These are phyloP conservation scores for Manacus vitellinus DNA, from an alignment of 2,113 vertebrate genomes.

Conservation along the genomic window DNA sequence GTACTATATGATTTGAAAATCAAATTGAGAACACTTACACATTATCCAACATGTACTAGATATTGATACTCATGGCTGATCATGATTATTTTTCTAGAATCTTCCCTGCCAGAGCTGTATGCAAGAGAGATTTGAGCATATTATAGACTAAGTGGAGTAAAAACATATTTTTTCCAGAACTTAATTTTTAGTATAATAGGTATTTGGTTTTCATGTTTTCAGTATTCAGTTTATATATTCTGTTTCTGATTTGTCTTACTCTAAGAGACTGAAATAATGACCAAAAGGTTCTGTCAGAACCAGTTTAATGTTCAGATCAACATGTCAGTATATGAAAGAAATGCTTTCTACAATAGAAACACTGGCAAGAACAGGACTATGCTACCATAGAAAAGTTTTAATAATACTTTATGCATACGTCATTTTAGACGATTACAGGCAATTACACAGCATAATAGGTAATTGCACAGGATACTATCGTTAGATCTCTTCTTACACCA, in stretches of 20 bases:
- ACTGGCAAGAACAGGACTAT: background rate
- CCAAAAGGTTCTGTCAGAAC: background rate
- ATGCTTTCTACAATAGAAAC: background rate
- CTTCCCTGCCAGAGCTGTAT: background rate
- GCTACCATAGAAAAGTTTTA: background rate
- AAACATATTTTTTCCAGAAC: background rate
- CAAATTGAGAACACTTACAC: background rate
- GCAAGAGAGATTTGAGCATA: background rate
- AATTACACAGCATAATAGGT: background rate
- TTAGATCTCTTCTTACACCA: background rate
- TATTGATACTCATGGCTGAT: background rate
- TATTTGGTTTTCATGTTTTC: background rate
- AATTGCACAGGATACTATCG: background rate
- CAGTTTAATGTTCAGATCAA: background rate
- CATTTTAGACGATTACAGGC: background rate
- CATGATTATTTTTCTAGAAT: background rate
- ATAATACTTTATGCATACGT: background rate
- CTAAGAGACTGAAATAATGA: background rate
- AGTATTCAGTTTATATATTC: background rate
- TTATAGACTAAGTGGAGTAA: background rate
- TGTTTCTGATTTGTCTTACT: background rate
- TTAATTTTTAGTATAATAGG: background rate
- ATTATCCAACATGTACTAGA: background rate
- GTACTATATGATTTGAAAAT: background rate
- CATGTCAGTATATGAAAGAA: background rate